These are phyloP conservation scores for Megalonaias nervosa DNA, from an alignment of 1,140 invertebrate genomes.

Conservation along the genomic window DNA sequence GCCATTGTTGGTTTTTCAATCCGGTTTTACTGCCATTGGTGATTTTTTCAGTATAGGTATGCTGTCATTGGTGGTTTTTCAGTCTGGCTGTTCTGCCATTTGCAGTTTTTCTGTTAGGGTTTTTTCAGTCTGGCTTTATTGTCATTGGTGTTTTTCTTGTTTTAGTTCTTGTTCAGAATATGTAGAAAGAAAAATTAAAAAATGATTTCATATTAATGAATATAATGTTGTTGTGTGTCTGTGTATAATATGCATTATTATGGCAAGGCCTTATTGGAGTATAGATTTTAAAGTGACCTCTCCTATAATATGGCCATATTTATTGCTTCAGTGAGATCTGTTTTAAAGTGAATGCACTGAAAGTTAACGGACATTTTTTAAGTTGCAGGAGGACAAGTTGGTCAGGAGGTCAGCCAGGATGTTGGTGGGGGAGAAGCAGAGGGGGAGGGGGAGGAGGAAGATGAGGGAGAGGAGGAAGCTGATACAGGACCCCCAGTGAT, in stretches of 20 bases:
- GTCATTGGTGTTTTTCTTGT: too few species aligned
- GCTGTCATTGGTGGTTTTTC: too few species aligned
- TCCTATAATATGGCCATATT: neutral
- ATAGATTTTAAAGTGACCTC: neutral
- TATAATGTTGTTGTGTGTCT: too few species aligned
- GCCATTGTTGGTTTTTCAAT: too few species aligned
- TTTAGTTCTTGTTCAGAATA: too few species aligned
- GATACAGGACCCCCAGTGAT: slow-evolving; percentile 45
- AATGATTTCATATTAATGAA: too few species aligned
- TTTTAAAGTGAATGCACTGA: neutral
- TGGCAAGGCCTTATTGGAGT: neutral
- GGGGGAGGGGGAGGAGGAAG: slow-evolving; percentile 35
- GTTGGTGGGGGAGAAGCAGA: slow-evolving; percentile 19
- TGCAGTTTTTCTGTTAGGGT: too few species aligned
- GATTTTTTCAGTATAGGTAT: too few species aligned
- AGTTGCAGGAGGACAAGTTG: neutral
- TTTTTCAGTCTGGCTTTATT: too few species aligned
- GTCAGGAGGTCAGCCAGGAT: neutral
- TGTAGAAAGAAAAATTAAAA: too few species aligned
- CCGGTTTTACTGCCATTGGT: too few species aligned
- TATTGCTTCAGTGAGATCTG: neutral
- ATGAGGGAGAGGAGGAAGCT: slow-evolving; percentile 47
- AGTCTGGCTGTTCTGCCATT: too few species aligned
- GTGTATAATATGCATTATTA: neutral
- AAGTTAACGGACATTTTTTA: neutral